phyloP scores from a whole-genome alignment of 2,888 invertebrate species.

The Ochlodes sylvanus region DNA sequence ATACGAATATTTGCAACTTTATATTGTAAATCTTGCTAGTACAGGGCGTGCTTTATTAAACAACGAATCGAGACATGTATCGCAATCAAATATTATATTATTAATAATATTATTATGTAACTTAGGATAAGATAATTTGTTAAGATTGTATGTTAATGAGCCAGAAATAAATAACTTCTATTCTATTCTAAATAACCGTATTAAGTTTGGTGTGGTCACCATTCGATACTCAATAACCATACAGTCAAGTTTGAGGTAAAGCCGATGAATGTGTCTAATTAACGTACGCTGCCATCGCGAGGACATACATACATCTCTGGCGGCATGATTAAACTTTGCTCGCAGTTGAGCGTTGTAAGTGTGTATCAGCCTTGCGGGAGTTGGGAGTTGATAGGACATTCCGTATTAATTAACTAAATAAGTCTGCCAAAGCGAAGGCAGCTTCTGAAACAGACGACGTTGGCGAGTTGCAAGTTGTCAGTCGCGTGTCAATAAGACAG shows the following conservation, averaged over 20 bases:
- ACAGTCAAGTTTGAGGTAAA: slow-evolving; percentile 39
- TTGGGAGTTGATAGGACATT: slow-evolving; percentile 81
- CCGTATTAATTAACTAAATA: slow-evolving; percentile 85
- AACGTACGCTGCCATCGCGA: slow-evolving; percentile 58
- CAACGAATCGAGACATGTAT: not conserved
- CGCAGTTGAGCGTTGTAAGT: slow-evolving; percentile 67
- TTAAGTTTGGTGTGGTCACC: slow-evolving; percentile 5
- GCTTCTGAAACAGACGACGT: slow-evolving; percentile 68
- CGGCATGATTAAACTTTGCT: slow-evolving; percentile 73
- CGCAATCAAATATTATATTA: no score
- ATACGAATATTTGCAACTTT: not conserved
- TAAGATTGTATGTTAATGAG: no score
- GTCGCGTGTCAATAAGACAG: slow-evolving; percentile 84
- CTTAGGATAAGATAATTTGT: no score
- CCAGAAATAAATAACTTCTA: no score
- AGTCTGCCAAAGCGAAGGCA: slow-evolving; percentile 76
- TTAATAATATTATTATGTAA: no score
- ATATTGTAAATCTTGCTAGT: no score
- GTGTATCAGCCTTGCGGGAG: slow-evolving; percentile 73
- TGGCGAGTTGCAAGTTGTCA: slow-evolving; percentile 79
- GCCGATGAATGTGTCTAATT: slow-evolving; percentile 67
- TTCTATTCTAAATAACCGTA: no score
- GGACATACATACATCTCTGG: slow-evolving; percentile 44
- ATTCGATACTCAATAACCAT: slow-evolving; percentile 16
- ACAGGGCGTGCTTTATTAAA: not conserved